Base-by-base conservation (phyloP, 2,797 vertebrate species). In the Harpagifer antarcticus region DNA sequence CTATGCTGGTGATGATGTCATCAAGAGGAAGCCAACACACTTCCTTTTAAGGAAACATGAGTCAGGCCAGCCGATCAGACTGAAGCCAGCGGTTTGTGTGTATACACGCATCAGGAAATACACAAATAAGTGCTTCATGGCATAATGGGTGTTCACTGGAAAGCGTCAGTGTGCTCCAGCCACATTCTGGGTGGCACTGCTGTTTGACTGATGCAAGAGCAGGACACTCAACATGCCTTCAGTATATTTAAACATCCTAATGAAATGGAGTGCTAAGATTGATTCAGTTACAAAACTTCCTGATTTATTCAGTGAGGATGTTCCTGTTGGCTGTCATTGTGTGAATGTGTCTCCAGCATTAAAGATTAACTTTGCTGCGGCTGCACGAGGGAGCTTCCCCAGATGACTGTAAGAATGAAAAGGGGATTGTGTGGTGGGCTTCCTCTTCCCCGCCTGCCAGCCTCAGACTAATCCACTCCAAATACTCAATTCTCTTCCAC, bases 1-100 rank as follows among this genome's bases (percentile, higher is more conserved):
- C 82, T 12, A 19, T 68, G 82, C 71, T 42, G n/a, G 77, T 70
- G 54, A 83, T 88, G 89, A 94, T 78, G 88, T 93, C 90, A 91
- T 72, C 47, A 64, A 79, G 78, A 89, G 91, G 85, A 91, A 90
- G 81, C 74, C 48, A 56, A 56, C 60, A 56, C 65, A 72, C 87
- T 82, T 91, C 93, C 92, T 92, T 92, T 90, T 92, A 93, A 88
- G 90, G 92, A 87, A 78, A 87, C 80, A 15, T 48, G 70, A 84
- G 82, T 71, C 77, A 65, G 74, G 47, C 65, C 3, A 55, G 73
- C 61, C 33, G 12, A 61, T 37, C 40, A 14, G 59, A 73, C 74
- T 37, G 44, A 68, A 75, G 68, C 71, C 61, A 50, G 54, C 11
- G 4, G 42, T 67, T 65, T 66, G 61, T 76, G 52, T 76, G 52